A percentile compares a stretch with the other conserved stretches of the same genome.
Evolutionary conservation across 2,888 invertebrate species (phyloP).

Genomic region (Agriotes lineatus): DNA sequence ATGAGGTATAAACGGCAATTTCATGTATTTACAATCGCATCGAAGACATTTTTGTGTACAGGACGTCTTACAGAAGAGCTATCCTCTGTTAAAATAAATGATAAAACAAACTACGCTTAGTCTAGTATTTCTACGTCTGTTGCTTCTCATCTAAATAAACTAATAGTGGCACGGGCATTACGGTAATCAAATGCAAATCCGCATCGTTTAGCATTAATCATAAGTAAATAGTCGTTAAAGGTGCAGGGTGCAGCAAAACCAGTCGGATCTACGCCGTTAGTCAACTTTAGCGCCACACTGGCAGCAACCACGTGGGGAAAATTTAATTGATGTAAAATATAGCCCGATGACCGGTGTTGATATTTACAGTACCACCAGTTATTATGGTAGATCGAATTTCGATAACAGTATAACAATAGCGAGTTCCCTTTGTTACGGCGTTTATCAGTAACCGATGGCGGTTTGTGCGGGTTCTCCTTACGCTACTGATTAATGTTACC

Average conservation of each 20-base stretch:
- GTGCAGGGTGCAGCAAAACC: conserved; percentile 14
- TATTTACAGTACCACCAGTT: conserved; percentile 24
- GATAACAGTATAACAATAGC: conserved; percentile 31
- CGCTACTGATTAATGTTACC: conserved; percentile 22
- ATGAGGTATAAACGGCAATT: too few relatives aligned
- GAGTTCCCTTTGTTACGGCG: conserved; percentile 18
- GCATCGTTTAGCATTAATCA: conserved; percentile 9
- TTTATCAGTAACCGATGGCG: conserved; percentile 23
- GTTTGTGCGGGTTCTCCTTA: conserved; percentile 5
- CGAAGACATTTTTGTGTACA: too few relatives aligned
- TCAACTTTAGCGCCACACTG: background rate
- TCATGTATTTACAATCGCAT: too few relatives aligned
- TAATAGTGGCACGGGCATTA: background rate
- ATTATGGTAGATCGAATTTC: conserved; percentile 35
- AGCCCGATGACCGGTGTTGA: conserved; percentile 19
- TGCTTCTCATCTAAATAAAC: too few relatives aligned
- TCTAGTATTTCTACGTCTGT: too few relatives aligned
- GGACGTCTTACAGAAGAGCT: too few relatives aligned
- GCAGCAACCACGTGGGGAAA: background rate
- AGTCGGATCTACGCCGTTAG: background rate
- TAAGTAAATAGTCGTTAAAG: background rate
- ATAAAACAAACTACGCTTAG: too few relatives aligned
- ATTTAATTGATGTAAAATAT: conserved; percentile 35
- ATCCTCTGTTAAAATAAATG: too few relatives aligned
- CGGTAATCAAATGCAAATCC: conserved; percentile 1